These are phyloP conservation scores for Holothuria scabra DNA, from an alignment of 53 echinoderm and acorn worm species.

Conservation along the genomic window DNA sequence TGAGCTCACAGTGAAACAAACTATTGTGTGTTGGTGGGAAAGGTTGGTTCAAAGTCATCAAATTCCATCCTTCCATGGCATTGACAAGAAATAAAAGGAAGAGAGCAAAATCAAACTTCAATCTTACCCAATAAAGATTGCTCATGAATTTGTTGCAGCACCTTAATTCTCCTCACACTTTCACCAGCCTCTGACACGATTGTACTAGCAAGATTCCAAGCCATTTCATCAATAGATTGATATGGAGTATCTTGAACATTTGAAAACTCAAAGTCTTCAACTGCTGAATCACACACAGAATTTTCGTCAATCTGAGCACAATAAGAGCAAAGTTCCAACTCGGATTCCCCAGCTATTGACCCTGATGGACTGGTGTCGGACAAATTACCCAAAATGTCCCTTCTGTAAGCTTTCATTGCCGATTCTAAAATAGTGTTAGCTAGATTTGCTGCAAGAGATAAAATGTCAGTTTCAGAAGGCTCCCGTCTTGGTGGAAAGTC, in stretches of 20 bases:
- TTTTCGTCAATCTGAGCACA: slow-evolving; percentile 40
- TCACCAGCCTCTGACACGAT: slow-evolving; percentile 17
- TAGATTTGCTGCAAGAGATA: slow-evolving; percentile 92
- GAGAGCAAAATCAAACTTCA: too few species aligned
- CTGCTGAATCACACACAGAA: slow-evolving; percentile 23
- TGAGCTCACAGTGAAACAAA: too few species aligned
- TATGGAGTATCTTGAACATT: not conserved
- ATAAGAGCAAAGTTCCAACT: slow-evolving; percentile 17
- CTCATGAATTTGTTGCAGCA: not conserved
- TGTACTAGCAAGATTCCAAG: slow-evolving; percentile 18
- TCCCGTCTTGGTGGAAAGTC: slow-evolving; percentile 45
- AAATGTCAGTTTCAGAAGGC: slow-evolving; percentile 80
- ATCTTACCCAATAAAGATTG: slow-evolving; percentile 17
- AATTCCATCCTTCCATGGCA: too few species aligned
- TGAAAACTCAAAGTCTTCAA: slow-evolving; percentile 2
- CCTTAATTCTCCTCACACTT: slow-evolving; percentile 5
- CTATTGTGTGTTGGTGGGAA: too few species aligned
- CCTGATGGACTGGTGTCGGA: slow-evolving; percentile 1
- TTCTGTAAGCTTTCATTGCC: slow-evolving; percentile 76
- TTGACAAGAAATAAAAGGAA: too few species aligned
- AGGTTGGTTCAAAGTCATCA: too few species aligned
- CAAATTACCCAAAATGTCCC: slow-evolving; percentile 61
- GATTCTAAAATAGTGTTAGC: slow-evolving; percentile 91
- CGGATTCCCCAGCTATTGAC: not conserved
- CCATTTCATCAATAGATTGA: slow-evolving; percentile 33